Conservation (phyloP, 2,888 invertebrate species). For the Epirrhoe tristata region DNA sequence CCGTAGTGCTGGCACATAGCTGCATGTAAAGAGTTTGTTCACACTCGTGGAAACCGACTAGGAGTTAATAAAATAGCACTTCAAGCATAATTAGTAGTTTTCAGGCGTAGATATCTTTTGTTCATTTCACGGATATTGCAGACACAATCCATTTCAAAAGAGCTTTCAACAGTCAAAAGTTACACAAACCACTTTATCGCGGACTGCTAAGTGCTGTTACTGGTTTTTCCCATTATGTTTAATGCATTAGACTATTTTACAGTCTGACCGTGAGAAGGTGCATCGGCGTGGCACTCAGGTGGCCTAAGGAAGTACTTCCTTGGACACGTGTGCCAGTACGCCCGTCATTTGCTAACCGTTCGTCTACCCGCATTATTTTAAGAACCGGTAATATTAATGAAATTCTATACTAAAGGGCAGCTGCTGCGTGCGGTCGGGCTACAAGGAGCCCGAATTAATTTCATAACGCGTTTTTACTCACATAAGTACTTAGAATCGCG, state of each 20-base stretch:
- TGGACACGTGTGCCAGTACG: constrained; percentile 73
- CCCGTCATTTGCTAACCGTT: constrained; percentile 66
- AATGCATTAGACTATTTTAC: constrained; percentile 65
- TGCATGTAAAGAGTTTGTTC: background rate
- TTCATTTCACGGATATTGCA: constrained; percentile 8
- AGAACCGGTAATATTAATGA: constrained; percentile 81
- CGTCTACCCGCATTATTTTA: constrained; percentile 78
- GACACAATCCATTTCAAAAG: constrained; percentile 18
- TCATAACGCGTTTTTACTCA: constrained; percentile 59
- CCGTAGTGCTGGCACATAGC: no score
- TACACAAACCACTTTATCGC: constrained; percentile 41
- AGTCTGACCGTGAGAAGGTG: constrained; percentile 73
- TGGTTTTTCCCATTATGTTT: constrained; percentile 67
- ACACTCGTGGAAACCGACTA: background rate
- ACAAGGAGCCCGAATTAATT: constrained; percentile 64
- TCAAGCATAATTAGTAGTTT: background rate
- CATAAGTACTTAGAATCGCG: constrained; percentile 31
- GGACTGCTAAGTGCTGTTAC: constrained; percentile 66
- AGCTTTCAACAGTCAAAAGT: constrained; percentile 40
- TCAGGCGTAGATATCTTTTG: background rate
- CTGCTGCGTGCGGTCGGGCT: constrained; percentile 72
- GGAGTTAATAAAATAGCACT: background rate
- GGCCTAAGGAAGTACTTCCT: constrained; percentile 69
- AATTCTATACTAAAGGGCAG: constrained; percentile 78
- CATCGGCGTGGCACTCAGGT: constrained; percentile 65